Percentiles rank a stretch among this genome's conserved stretches.
These are phyloP conservation scores for Exaiptasia diaphana DNA, from an alignment of 64 coral and sea anemone species.

Conservation along the genomic window DNA sequence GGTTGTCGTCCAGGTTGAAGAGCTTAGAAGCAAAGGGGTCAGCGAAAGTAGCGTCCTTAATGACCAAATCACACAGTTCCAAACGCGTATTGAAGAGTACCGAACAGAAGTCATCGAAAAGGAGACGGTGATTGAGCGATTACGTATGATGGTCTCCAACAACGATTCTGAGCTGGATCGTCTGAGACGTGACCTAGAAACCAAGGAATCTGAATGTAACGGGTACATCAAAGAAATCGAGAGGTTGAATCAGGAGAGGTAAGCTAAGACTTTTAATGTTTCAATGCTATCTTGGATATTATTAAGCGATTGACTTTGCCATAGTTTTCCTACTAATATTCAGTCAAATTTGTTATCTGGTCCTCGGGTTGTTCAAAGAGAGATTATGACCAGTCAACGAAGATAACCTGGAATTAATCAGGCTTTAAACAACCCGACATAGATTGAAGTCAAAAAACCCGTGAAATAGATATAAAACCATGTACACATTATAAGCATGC, in stretches of 20 bases:
- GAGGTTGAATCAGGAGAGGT: slow-evolving; percentile 77
- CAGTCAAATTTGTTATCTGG: too few relatives aligned
- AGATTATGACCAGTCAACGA: too few relatives aligned
- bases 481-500: too few relatives aligned
- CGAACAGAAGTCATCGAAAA: slow-evolving; percentile 84
- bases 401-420: too few relatives aligned
- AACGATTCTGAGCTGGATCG: slow-evolving; percentile 85
- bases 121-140: slow-evolving; percentile 80
- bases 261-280: background rate
- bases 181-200: slow-evolving; percentile 81
- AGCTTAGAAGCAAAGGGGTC: slow-evolving; percentile 61
- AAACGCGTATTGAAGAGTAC: slow-evolving; percentile 86
- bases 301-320: too few relatives aligned
- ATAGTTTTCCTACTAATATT: too few relatives aligned
- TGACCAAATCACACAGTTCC: slow-evolving; percentile 73
- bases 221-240: slow-evolving; percentile 91
- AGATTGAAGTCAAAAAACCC: too few relatives aligned
- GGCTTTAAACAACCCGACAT: too few relatives aligned
- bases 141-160: slow-evolving; percentile 70
- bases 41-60: slow-evolving; percentile 48
- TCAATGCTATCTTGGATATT: background rate
- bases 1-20: slow-evolving; percentile 32
- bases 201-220: slow-evolving; percentile 81
- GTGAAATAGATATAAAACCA: too few relatives aligned
- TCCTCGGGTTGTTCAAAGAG: too few relatives aligned